Evolutionary conservation across 2,888 invertebrate genomes (phyloP).

Genomic region (Ormyrus nitidulus): DNA sequence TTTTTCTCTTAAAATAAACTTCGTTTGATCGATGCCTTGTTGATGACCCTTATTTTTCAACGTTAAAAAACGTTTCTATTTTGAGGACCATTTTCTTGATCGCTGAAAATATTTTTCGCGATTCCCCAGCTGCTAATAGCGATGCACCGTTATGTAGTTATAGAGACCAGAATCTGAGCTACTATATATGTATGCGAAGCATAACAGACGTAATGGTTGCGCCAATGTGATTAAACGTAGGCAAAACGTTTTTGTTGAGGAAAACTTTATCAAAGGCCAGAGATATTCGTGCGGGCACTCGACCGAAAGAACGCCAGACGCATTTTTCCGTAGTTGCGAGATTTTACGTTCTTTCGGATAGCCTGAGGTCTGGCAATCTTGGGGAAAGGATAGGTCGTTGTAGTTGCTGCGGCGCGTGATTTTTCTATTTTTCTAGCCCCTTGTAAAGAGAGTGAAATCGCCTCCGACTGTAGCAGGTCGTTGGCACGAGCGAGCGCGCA

Average conservation of each 20-base stretch:
- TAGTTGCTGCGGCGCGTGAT: too few relatives aligned
- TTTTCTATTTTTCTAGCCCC: neutral
- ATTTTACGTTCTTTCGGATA: too few relatives aligned
- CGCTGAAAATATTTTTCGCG: too few relatives aligned
- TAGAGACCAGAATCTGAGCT: neutral
- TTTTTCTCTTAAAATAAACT: too few relatives aligned
- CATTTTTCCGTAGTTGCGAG: neutral
- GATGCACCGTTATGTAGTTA: too few relatives aligned
- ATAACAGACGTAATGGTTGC: conserved; percentile 9
- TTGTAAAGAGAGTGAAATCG: conserved; percentile 28
- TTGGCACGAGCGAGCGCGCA: conserved; percentile 15
- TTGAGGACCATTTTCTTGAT: too few relatives aligned
- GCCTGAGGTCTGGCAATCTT: neutral
- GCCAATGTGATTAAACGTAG: conserved; percentile 32
- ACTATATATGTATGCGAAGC: conserved; percentile 17
- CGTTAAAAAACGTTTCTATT: too few relatives aligned
- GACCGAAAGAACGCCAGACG: neutral
- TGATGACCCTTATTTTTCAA: too few relatives aligned
- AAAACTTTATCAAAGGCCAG: too few relatives aligned
- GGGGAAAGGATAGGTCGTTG: conserved; percentile 4
- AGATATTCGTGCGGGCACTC: neutral
- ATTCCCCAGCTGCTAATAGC: too few relatives aligned
- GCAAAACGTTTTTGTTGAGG: conserved; percentile 19
- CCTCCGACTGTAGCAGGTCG: conserved; percentile 10
- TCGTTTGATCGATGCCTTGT: too few relatives aligned